phyloP scores from a whole-genome alignment of 2,888 invertebrate species.

The Drosophila kuntzei region DNA sequence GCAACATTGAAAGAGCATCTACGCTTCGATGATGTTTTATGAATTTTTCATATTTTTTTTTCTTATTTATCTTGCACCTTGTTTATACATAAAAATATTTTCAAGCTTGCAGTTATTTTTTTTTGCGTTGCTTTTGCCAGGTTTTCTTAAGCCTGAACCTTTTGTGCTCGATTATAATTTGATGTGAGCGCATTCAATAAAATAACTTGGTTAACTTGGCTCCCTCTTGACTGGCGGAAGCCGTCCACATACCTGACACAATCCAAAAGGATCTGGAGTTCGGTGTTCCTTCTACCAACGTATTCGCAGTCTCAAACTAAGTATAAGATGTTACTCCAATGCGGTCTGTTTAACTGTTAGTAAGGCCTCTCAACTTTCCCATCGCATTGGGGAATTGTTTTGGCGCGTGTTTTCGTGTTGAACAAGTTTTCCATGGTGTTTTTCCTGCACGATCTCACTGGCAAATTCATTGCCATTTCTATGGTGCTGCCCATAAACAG shows the following conservation, averaged over 20 bases:
- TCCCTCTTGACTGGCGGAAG: constrained; percentile 22
- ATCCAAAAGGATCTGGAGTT: constrained; percentile 11
- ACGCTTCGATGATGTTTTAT: neutral
- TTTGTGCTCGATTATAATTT: constrained; percentile 55
- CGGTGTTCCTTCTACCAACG: constrained; percentile 5
- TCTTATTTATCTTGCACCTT: constrained; percentile 61
- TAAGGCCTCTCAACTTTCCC: constrained; percentile 54
- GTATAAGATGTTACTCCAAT: constrained; percentile 1
- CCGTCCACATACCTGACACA: constrained; percentile 27
- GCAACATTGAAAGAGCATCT: neutral
- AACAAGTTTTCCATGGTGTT: constrained; percentile 63
- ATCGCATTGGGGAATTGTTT: constrained; percentile 59
- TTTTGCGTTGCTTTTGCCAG: constrained; percentile 15
- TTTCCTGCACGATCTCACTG: constrained; percentile 56
- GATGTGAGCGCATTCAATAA: constrained; percentile 53
- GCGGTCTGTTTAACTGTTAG: constrained; percentile 11
- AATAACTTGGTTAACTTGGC: constrained; percentile 53
- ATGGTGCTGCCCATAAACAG: constrained; percentile 37
- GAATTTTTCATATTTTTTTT: neutral
- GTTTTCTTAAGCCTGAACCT: constrained; percentile 33
- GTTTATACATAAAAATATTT: constrained; percentile 73
- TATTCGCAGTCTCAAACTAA: constrained; percentile 20
- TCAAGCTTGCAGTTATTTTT: constrained; percentile 52
- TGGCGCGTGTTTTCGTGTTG: constrained; percentile 69
- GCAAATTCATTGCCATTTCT: constrained; percentile 59